Conservation (phyloP, 2,888 invertebrate species). For the Zaprionus lineosus region DNA sequence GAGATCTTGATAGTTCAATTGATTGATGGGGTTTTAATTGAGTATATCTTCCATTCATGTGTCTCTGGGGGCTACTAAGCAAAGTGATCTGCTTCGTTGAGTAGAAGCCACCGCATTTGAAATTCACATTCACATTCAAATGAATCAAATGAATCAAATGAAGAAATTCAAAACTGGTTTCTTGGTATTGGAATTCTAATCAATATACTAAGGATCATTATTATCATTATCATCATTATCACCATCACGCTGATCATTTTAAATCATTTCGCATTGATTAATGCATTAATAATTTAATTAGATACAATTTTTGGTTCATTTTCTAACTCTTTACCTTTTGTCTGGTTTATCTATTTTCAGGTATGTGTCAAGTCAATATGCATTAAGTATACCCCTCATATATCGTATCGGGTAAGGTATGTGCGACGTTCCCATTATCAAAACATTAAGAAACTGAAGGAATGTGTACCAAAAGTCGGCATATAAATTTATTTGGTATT, state of each 20-base stretch:
- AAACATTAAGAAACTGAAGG: too few species aligned
- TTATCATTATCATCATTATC: background rate
- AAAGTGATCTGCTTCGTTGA: constrained; percentile 16
- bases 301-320: constrained; percentile 25
- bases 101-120: constrained; percentile 13
- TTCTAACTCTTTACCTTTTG: constrained; percentile 5
- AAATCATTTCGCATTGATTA: constrained; percentile 52
- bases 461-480: too few species aligned
- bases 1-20: constrained; percentile 17
- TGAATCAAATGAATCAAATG: too few species aligned
- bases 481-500: too few species aligned
- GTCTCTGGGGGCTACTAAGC: background rate
- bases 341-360: constrained; percentile 44
- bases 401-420: constrained; percentile 27
- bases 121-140: too few species aligned
- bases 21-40: constrained; percentile 53
- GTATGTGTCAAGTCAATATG: constrained; percentile 55
- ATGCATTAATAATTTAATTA: constrained; percentile 71
- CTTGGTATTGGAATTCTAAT: too few species aligned
- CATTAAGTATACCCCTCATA: constrained; percentile 32
- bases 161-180: too few species aligned
- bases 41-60: constrained; percentile 7
- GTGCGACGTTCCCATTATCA: too few species aligned
- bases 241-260: constrained; percentile 15
- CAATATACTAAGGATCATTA: background rate